These are phyloP conservation scores for Lynx canadensis DNA, from an alignment of 2,113 vertebrate species.

Conservation along the genomic window DNA sequence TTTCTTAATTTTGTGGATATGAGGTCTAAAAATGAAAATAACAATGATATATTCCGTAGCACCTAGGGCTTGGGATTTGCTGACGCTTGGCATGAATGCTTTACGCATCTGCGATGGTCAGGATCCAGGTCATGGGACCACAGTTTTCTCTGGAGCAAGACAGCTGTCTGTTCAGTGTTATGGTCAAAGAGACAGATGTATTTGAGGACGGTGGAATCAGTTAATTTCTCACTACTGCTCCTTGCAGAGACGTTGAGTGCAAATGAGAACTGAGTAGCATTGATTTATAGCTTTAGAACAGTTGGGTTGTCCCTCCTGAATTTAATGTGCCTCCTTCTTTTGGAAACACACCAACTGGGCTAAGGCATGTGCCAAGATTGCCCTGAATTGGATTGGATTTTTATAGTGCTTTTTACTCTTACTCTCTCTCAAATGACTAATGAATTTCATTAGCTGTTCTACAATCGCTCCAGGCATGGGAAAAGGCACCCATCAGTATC, in stretches of 20 bases:
- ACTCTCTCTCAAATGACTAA: slow-evolving; percentile 81
- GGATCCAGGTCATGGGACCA: neutral
- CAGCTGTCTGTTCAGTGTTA: neutral
- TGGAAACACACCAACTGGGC: slow-evolving; percentile 81
- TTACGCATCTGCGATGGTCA: neutral
- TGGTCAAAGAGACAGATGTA: slow-evolving; percentile 15
- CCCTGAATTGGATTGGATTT: slow-evolving; percentile 78
- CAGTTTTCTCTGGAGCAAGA: neutral
- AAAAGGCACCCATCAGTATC: slow-evolving; percentile 67
- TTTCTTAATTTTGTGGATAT: neutral
- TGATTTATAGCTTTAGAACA: slow-evolving; percentile 82
- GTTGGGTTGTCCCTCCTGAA: slow-evolving; percentile 78
- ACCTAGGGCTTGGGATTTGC: neutral
- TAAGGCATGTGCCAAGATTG: slow-evolving; percentile 76
- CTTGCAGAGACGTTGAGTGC: slow-evolving; percentile 60
- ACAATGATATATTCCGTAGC: neutral
- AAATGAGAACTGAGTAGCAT: slow-evolving; percentile 73
- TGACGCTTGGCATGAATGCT: neutral
- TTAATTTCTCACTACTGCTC: slow-evolving; percentile 50
- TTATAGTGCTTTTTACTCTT: slow-evolving; percentile 81
- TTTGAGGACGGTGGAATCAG: neutral
- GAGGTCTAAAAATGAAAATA: neutral
- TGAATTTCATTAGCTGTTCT: slow-evolving; percentile 80
- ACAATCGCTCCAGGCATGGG: slow-evolving; percentile 65
- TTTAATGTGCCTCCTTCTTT: slow-evolving; percentile 82